Percentiles rank a stretch among this genome's conserved stretches.
Conservation (phyloP, 2,888 invertebrate genomes). For the Volucella inanis region DNA sequence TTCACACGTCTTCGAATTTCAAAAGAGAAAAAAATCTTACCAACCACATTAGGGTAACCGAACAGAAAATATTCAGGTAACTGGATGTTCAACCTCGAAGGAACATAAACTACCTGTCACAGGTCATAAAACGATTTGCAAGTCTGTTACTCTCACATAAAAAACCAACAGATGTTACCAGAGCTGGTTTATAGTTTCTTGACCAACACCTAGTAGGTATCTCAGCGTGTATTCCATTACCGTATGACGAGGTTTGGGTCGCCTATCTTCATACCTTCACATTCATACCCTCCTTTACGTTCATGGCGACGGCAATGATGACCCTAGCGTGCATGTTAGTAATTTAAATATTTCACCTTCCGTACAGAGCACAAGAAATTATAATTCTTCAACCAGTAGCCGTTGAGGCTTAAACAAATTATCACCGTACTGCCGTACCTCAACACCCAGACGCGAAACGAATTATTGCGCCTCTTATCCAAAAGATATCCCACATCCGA, state of each 20-base stretch:
- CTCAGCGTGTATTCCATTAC: background rate
- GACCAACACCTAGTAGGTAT: too few relatives aligned
- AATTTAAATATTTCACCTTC: constrained; percentile 71
- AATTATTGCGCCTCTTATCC: constrained; percentile 60
- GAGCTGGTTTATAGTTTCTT: constrained; percentile 23
- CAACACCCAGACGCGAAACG: constrained; percentile 56
- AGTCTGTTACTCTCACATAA: background rate
- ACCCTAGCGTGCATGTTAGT: constrained; percentile 55
- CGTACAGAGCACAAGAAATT: constrained; percentile 38
- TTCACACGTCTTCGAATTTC: too few relatives aligned
- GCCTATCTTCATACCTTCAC: too few relatives aligned
- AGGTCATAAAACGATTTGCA: too few relatives aligned
- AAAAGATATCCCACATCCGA: constrained; percentile 41
- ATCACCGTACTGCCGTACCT: constrained; percentile 54
- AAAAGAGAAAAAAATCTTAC: too few relatives aligned
- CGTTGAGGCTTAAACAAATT: constrained; percentile 60
- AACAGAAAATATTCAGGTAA: too few relatives aligned
- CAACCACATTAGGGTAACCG: too few relatives aligned
- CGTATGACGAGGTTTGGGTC: too few relatives aligned
- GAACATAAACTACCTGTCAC: too few relatives aligned
- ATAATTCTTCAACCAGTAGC: constrained; percentile 53
- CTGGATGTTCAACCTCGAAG: too few relatives aligned
- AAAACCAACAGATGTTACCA: constrained; percentile 37
- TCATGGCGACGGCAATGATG: constrained; percentile 32
- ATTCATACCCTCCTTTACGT: too few relatives aligned